Conservation (phyloP, 2,113 vertebrate species). For the Scatophagus argus region DNA sequence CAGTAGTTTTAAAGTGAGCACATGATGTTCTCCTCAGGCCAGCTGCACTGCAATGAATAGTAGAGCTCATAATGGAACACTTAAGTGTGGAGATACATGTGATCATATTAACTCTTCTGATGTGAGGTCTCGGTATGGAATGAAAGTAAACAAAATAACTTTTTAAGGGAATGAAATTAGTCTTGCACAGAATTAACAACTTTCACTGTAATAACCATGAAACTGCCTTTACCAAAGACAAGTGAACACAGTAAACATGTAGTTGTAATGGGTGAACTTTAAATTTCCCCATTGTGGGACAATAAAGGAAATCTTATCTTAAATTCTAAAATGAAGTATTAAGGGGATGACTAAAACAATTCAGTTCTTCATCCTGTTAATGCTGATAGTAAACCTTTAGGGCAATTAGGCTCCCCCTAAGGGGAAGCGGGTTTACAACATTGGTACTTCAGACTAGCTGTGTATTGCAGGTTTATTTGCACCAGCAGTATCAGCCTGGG, state of each 20-base stretch:
- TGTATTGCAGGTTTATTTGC: constrained; percentile 15
- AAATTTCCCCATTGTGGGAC: no score
- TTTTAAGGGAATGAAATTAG: neutral
- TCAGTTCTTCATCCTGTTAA: neutral
- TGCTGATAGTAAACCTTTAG: neutral
- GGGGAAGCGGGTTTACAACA: constrained; percentile 2
- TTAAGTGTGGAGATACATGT: neutral
- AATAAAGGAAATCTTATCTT: no score
- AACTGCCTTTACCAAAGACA: no score
- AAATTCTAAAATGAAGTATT: neutral
- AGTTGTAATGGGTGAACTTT: neutral
- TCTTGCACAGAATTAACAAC: neutral
- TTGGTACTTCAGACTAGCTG: neutral
- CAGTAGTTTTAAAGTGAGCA: neutral
- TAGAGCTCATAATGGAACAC: neutral
- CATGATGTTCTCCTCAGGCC: neutral
- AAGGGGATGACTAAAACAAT: neutral
- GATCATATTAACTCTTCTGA: neutral
- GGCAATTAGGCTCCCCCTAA: neutral
- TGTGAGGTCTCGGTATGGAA: neutral
- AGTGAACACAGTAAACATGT: neutral
- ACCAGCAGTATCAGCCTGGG: constrained; percentile 40
- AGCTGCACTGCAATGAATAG: constrained; percentile 5
- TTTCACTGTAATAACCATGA: neutral
- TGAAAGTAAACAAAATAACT: neutral